These are phyloP conservation scores for Gavia stellata DNA, from an alignment of 2,113 vertebrate species.

Conservation along the genomic window DNA sequence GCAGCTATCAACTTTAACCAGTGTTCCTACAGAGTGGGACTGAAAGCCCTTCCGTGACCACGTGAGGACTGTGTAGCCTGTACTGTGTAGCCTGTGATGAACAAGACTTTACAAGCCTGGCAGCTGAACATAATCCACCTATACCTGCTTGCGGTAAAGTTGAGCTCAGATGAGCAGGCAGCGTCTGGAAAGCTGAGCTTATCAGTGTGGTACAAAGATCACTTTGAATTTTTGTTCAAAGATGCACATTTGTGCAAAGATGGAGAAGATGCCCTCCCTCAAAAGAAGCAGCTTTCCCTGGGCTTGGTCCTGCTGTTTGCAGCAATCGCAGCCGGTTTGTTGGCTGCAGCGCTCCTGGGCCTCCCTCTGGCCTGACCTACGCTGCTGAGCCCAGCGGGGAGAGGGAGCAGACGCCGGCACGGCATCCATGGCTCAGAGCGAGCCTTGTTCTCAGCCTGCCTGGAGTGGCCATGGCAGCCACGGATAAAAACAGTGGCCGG, in stretches of 20 bases:
- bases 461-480: neutral
- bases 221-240: neutral
- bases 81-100: neutral
- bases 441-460: neutral
- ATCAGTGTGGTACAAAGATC: neutral
- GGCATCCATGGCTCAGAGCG: neutral
- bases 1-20: neutral
- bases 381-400: neutral
- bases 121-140: neutral
- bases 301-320: neutral
- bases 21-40: accelerated
- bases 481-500: neutral
- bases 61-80: accelerated
- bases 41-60: accelerated
- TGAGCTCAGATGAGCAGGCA: neutral
- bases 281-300: neutral
- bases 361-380: neutral
- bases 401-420: neutral
- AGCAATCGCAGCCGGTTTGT: accelerated
- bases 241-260: no score
- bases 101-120: neutral
- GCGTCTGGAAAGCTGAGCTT: neutral
- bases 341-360: neutral
- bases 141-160: neutral
- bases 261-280: neutral